Evolutionary conservation across 1,140 invertebrate genomes (phyloP), one percentile per base, ranked within the genome.

Genomic region (Drosophila varians): DNA sequence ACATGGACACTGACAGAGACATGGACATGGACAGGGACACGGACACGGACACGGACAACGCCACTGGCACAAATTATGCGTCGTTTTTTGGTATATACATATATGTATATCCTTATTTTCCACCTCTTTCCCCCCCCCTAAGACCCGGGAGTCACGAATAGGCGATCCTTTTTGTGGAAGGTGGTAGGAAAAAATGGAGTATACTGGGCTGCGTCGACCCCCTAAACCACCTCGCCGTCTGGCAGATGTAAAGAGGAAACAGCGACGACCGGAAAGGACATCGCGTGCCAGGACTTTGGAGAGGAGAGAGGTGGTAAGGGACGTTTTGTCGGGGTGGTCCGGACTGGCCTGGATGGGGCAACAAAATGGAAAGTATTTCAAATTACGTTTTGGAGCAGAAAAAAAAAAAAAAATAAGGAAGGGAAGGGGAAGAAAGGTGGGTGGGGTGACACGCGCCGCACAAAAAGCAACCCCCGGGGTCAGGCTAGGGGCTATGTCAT

Each of bases 191-290:
- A 49, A 76, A 70, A 65, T 73, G 68, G 69, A 73, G 77, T 62
- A 60, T 53, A 14, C 26, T 16, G 16, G 36, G 31, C 34, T n/a
- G 9, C 3, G 9, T 12, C 7, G 34, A 4, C 34, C 34, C 11
- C 12, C n/a, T 5, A 8, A n/a, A n/a, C 2, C 21, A 2, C 21
- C 28, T 3, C 9, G 9, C 21, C 16, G 65, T 58, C 69, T 51
- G 49, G 40, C 23, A 46, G 58, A 75, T 76, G 75, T 80, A 64
- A 86, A 73, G 71, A 61, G 80, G 77, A 87, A 86, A 86, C 80
- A 82, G 70, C 82, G 82, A 74, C 73, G 78, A 86, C 66, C 84
- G 89, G 89, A 90, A 90, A 79, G 88, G 88, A 90, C 88, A 90
- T 89, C 88, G 84, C 84, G 74, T 90, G 84, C 77, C 82, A 60